A percentile compares a stretch with the other conserved stretches of the same genome.
These are phyloP conservation scores for Leucosticte australis DNA, from an alignment of 2,113 vertebrate species.

Conservation along the genomic window DNA sequence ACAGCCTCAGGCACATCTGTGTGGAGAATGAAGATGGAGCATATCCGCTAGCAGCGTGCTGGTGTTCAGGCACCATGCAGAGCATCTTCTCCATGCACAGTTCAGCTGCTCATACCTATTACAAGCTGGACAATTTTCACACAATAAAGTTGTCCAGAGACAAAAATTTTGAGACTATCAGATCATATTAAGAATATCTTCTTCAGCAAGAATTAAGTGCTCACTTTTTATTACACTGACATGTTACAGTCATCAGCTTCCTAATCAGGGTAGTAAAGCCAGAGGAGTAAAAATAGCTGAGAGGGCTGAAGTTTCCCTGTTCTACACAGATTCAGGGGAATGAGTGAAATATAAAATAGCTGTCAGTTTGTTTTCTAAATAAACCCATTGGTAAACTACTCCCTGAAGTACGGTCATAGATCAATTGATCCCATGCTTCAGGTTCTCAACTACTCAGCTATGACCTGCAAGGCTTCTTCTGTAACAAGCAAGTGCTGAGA, in stretches of 20 bases:
- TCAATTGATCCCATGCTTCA: not conserved
- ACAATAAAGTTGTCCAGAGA: not conserved
- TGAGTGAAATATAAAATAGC: not conserved
- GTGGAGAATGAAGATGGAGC: not conserved
- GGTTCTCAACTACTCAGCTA: not conserved
- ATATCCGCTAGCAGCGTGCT: not conserved
- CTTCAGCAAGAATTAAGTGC: not conserved
- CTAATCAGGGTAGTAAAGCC: not conserved
- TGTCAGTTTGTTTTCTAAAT: not conserved
- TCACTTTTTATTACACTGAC: not conserved
- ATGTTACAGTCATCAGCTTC: not conserved
- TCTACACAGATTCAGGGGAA: not conserved
- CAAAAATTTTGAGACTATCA: not conserved
- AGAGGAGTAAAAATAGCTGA: not conserved
- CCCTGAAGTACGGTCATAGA: not conserved
- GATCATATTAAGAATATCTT: not conserved
- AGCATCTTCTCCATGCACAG: not conserved
- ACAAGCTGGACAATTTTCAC: not conserved
- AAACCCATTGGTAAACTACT: not conserved
- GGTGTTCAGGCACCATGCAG: not conserved
- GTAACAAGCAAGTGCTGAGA: not conserved
- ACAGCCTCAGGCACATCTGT: not conserved
- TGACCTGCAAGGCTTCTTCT: not conserved
- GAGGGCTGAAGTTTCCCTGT: not conserved
- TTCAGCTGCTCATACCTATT: not conserved